A percentile compares a stretch with the other conserved stretches of the same genome.
These are phyloP conservation scores for Ciconia nigra DNA, from an alignment of 2,797 vertebrate genomes.

Conservation along the genomic window DNA sequence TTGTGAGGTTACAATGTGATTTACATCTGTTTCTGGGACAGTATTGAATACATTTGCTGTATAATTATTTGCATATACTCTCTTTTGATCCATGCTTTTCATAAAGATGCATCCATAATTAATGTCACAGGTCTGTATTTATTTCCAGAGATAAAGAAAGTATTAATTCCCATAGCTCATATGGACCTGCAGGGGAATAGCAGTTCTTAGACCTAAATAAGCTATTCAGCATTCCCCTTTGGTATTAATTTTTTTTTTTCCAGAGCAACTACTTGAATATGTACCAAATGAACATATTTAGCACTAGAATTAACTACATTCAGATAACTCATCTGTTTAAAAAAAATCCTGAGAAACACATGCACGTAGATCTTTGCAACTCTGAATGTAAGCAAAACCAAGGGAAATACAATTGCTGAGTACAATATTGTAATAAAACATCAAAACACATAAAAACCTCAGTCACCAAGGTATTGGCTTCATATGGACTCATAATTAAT, in stretches of 20 bases:
- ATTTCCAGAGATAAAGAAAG: constrained; percentile 13
- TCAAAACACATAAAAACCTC: constrained; percentile 21
- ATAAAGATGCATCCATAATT: constrained; percentile 34
- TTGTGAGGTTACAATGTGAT: not conserved
- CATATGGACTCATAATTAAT: constrained; percentile 65
- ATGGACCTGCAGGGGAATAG: constrained; percentile 8
- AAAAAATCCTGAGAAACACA: not conserved
- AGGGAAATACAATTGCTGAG: not conserved
- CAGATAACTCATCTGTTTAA: not conserved
- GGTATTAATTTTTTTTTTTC: not conserved
- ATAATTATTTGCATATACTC: constrained; percentile 16
- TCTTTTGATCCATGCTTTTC: constrained; percentile 22
- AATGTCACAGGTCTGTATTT: constrained; percentile 4
- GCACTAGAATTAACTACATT: not conserved
- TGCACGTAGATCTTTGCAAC: not conserved
- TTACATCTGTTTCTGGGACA: constrained; percentile 28
- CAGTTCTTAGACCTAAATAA: not conserved
- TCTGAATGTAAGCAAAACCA: not conserved
- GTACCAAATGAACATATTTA: not conserved
- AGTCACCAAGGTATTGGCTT: constrained; percentile 49
- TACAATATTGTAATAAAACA: constrained; percentile 45
- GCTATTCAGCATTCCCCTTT: not conserved
- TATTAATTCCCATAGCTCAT: constrained; percentile 3
- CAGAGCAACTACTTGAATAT: not conserved
- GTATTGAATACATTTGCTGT: not conserved